These are phyloP conservation scores for Mustelus asterias DNA, from an alignment of 2,113 vertebrate genomes.

Conservation along the genomic window DNA sequence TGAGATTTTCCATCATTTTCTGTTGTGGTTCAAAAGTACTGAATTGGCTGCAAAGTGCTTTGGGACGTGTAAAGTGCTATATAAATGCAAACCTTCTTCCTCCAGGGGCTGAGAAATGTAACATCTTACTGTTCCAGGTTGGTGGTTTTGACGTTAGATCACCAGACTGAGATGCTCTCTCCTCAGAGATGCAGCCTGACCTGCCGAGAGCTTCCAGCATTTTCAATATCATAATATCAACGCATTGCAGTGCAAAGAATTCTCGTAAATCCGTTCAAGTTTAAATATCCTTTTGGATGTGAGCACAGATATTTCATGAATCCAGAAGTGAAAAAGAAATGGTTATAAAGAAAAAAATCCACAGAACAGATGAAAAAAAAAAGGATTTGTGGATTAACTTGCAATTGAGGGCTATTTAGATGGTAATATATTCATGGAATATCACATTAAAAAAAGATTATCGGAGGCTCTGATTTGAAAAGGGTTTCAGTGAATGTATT, in stretches of 20 bases:
- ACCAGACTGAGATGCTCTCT: not conserved
- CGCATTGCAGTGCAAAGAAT: not conserved
- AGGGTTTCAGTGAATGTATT: not conserved
- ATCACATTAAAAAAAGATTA: not conserved
- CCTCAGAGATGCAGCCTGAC: not conserved
- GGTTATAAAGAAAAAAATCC: not conserved
- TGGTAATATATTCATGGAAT: conserved; percentile 13
- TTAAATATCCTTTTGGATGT: not conserved
- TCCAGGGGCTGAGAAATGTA: not conserved
- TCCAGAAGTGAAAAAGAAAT: not conserved
- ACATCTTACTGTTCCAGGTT: not conserved
- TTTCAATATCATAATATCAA: not conserved
- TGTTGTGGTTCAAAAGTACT: not conserved
- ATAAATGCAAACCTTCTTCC: no score
- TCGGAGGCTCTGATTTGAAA: not conserved
- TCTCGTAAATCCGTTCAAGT: not conserved
- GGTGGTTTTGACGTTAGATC: not conserved
- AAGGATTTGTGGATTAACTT: not conserved
- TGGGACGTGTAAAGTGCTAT: not conserved
- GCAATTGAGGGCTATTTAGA: not conserved
- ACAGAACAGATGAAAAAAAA: not conserved
- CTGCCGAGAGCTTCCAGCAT: not conserved
- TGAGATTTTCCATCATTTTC: no score
- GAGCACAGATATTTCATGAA: not conserved
- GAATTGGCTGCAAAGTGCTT: not conserved